Evolutionary conservation across 2,888 invertebrate species (phyloP).

Genomic region (Ormyrus labotus): DNA sequence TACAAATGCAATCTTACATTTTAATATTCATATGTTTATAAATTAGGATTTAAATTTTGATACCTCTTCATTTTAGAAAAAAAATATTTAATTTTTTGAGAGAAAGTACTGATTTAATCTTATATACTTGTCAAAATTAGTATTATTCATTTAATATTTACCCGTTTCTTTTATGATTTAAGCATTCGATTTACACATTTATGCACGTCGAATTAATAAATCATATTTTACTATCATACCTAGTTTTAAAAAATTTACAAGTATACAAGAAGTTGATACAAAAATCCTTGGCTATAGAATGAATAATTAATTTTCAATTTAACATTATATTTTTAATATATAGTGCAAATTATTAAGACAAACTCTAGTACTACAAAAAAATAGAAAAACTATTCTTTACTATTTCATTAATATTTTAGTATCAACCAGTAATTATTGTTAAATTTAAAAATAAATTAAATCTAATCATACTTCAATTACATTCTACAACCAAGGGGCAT

Average conservation of each 20-base stretch:
- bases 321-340: not conserved
- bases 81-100: conserved; percentile 26
- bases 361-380: not conserved
- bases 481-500: conserved; percentile 25
- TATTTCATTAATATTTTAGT: not conserved
- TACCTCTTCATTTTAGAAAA: conserved; percentile 28
- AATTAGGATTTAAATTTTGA: conserved; percentile 43
- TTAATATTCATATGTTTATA: conserved; percentile 48
- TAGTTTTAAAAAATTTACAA: not conserved
- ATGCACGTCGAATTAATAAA: conserved; percentile 1
- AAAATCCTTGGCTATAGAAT: conserved; percentile 39
- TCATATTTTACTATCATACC: not conserved
- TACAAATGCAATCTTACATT: conserved; percentile 56
- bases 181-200: not conserved
- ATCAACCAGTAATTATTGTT: not conserved
- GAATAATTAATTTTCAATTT: conserved; percentile 5
- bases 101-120: not conserved
- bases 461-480: not conserved
- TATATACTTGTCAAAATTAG: conserved; percentile 1
- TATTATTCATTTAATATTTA: conserved; percentile 8
- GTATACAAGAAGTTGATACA: not conserved
- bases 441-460: conserved; percentile 11
- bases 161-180: not conserved
- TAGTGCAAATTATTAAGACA: not conserved
- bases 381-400: not conserved